Evolutionary conservation across 2,113 vertebrate genomes (phyloP).

Genomic region (Callipepla californica): DNA sequence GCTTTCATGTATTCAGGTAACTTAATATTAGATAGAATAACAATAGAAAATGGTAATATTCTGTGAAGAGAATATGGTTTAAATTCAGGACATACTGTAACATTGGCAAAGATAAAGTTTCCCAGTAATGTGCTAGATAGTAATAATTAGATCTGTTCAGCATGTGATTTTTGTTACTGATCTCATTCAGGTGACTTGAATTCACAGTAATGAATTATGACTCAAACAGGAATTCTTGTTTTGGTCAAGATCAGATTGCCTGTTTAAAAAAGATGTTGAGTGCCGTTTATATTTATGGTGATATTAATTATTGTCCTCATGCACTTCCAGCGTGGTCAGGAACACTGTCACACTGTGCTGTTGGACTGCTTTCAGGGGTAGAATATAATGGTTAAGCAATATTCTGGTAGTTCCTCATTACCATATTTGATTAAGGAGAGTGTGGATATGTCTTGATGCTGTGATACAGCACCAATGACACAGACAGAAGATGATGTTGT

Average conservation of each 20-base stretch:
- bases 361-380: background rate
- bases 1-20: background rate
- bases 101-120: background rate
- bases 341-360: background rate
- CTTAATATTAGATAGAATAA: background rate
- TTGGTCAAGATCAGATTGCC: background rate
- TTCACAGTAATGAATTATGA: background rate
- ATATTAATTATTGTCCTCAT: background rate
- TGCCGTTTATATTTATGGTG: background rate
- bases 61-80: background rate
- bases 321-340: background rate
- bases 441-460: background rate
- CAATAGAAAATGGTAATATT: background rate
- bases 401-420: background rate
- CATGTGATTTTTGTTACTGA: background rate
- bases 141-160: background rate
- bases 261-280: background rate
- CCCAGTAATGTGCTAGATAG: background rate
- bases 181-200: background rate
- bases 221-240: background rate
- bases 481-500: background rate
- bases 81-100: background rate
- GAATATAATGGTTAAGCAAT: constrained; percentile 8
- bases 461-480: background rate
- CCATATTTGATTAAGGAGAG: constrained; percentile 41